Conservation (phyloP, 2,888 invertebrate genomes). For the Caradrina clavipalpis region DNA sequence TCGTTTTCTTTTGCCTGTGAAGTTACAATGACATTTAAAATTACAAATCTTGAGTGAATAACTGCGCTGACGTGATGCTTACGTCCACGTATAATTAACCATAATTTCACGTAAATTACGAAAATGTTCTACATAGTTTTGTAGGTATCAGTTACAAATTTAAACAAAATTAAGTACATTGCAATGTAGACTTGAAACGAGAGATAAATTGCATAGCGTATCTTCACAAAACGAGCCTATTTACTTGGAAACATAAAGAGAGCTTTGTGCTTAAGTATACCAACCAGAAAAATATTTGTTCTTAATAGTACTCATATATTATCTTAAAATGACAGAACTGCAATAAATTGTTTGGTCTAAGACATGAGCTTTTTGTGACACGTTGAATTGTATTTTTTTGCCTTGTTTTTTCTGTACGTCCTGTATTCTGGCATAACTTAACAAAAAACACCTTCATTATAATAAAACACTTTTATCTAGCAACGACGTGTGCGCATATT, state of each 20-base stretch:
- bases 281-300: too few relatives aligned
- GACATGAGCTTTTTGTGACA: too few relatives aligned
- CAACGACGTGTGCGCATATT: conserved; percentile 45
- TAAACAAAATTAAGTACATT: not conserved
- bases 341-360: too few relatives aligned
- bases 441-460: not conserved
- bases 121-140: conserved; percentile 31
- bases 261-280: not conserved
- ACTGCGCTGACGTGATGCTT: conserved; percentile 67
- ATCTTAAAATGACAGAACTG: too few relatives aligned
- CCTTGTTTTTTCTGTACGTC: not conserved
- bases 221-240: not conserved
- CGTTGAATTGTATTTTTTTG: too few relatives aligned
- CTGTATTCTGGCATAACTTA: not conserved
- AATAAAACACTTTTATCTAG: not conserved
- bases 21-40: conserved; percentile 71
- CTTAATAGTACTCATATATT: too few relatives aligned
- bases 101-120: conserved; percentile 49
- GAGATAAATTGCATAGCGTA: not conserved
- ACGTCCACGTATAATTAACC: conserved; percentile 61
- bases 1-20: conserved; percentile 69
- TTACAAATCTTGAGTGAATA: conserved; percentile 64
- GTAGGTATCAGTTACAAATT: conserved; percentile 6
- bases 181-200: not conserved
- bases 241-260: not conserved